phyloP scores from a whole-genome alignment of 2,113 vertebrate genomes.

The Columba livia region DNA sequence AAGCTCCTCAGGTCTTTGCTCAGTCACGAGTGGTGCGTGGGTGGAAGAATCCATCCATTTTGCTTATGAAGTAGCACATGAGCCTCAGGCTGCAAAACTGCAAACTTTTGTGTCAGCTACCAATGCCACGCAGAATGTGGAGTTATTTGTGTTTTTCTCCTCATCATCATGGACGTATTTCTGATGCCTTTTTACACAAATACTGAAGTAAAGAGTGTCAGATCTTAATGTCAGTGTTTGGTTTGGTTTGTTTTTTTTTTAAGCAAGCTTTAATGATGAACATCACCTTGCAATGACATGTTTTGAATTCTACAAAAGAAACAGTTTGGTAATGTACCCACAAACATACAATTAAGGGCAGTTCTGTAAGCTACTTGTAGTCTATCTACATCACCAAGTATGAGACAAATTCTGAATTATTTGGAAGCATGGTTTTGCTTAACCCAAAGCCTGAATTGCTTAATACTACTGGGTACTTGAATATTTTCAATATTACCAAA shows the following conservation, averaged over 20 bases:
- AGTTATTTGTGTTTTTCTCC: background rate
- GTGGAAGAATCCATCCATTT: background rate
- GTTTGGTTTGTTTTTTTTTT: background rate
- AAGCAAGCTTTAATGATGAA: background rate
- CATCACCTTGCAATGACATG: background rate
- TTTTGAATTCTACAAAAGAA: conserved; percentile 9
- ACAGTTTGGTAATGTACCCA: background rate
- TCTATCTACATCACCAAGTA: background rate
- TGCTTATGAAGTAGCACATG: background rate
- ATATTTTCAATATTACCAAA: background rate
- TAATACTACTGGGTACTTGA: background rate
- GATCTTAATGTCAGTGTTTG: background rate
- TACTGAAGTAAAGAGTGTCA: background rate
- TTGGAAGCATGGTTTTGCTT: background rate
- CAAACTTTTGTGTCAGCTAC: background rate
- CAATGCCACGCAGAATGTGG: background rate
- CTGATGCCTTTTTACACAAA: background rate
- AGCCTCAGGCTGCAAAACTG: background rate
- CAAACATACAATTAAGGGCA: background rate
- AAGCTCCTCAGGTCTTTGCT: background rate
- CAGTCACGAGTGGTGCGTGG: background rate
- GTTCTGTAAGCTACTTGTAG: background rate
- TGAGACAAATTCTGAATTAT: background rate
- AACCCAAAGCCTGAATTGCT: background rate
- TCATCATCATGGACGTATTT: background rate